A percentile compares a stretch with the other conserved stretches of the same genome.
phyloP scores from a whole-genome alignment of 2,113 vertebrate genomes.

The Cichladusa arquata region DNA sequence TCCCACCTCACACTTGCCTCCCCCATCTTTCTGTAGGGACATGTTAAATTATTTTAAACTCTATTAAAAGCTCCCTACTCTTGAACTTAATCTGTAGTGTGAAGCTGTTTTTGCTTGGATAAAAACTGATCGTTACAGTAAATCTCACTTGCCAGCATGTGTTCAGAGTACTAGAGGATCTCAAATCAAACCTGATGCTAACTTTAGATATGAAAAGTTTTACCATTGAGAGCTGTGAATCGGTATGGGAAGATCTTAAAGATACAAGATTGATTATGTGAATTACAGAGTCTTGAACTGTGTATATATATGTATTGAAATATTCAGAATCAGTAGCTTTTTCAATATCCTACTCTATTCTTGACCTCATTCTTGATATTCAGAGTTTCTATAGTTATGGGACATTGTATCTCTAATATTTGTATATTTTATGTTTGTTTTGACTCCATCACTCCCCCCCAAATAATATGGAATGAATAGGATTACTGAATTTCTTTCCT shows the following conservation, averaged over 20 bases:
- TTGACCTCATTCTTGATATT: background rate
- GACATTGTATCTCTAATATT: background rate
- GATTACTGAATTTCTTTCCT: background rate
- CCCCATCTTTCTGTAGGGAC: background rate
- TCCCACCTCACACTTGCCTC: background rate
- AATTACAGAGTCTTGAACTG: background rate
- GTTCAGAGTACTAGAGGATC: background rate
- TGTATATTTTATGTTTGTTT: background rate
- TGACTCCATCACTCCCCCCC: rapidly evolving
- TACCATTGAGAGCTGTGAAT: background rate
- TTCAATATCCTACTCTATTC: background rate
- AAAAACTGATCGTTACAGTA: background rate
- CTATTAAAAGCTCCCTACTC: background rate
- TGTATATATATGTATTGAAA: background rate
- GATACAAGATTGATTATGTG: background rate
- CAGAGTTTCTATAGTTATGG: background rate
- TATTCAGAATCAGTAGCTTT: background rate
- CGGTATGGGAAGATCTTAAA: background rate
- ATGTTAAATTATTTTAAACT: background rate
- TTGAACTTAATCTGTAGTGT: background rate
- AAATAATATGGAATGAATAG: background rate
- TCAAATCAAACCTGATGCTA: background rate
- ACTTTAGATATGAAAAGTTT: background rate
- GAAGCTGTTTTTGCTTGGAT: background rate
- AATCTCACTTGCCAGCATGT: background rate